These are phyloP conservation scores for Colistium nudipinnis DNA, from an alignment of 2,113 vertebrate species.

Conservation along the genomic window DNA sequence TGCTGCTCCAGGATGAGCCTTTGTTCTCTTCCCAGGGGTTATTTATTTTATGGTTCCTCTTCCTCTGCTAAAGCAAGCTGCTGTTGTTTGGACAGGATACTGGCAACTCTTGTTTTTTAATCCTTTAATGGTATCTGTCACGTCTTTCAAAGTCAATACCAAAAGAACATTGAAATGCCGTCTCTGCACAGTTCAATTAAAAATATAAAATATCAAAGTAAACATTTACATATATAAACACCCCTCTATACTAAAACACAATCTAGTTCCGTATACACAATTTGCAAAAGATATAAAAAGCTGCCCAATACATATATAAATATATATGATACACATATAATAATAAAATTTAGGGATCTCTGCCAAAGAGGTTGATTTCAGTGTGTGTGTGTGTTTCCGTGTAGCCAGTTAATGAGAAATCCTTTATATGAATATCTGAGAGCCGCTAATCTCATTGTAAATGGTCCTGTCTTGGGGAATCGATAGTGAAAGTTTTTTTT, in stretches of 20 bases:
- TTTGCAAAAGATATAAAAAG: too few relatives aligned
- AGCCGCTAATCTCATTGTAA: constrained; percentile 35
- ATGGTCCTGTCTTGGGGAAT: constrained; percentile 2
- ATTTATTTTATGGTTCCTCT: constrained; percentile 38
- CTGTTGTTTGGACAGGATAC: constrained; percentile 5
- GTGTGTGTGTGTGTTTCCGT: not conserved
- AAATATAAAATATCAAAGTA: too few relatives aligned
- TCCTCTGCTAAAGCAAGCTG: constrained; percentile 10
- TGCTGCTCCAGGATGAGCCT: constrained; percentile 33
- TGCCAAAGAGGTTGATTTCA: not conserved
- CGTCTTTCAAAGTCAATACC: too few relatives aligned
- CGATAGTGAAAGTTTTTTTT: constrained; percentile 16
- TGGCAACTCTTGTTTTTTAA: not conserved
- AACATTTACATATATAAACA: too few relatives aligned
- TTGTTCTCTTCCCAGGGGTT: constrained; percentile 18
- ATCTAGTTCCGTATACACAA: too few relatives aligned
- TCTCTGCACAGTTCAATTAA: too few relatives aligned
- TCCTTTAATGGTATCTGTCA: constrained; percentile 32
- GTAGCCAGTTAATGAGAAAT: constrained; percentile 43
- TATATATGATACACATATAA: too few relatives aligned
- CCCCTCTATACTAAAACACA: too few relatives aligned
- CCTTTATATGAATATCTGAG: constrained; percentile 24
- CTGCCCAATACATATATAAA: too few relatives aligned
- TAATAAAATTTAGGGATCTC: constrained; percentile 4
- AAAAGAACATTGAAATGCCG: too few relatives aligned